Evolutionary conservation across 2,888 invertebrate genomes (phyloP), one percentile per base, ranked within the genome.

Genomic region (Tuta absoluta): DNA sequence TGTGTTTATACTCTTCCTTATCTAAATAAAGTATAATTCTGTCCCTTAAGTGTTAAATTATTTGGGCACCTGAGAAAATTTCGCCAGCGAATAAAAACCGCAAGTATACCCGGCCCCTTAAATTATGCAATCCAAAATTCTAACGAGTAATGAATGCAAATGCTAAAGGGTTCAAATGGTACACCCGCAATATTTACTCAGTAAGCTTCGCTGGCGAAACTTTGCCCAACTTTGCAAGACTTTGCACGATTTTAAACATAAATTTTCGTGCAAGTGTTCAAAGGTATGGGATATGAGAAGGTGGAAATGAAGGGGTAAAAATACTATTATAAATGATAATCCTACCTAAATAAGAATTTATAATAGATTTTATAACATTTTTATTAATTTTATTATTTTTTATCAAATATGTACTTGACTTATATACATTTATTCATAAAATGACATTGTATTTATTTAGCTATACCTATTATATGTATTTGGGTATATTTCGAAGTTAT

Each of bases 71-170:
- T 33, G 1, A 33, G 7, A 11, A 21, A 21, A 14, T 11, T 23
- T 12, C 23, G 10, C 5, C 8, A 12, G 58, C 19, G 37, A 8
- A 23, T 21, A 38, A 48, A 65, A 70, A 70, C 71, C 75, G 75
- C 76, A 64, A 69, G 79, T 81, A 73, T 78, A 74, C 66, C 57
- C 65, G 60, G 33, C 65, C 68, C 69, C 79, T 33, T 82, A 82
- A 83, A 87, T 86, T 82, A 85, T 81, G 78, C 79, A 75, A 81
- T 86, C 81, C 74, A 73, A 81, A 81, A 84, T 80, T 81, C 77
- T 82, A 84, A 85, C 81, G 81, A 69, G 79, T 82, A 85, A 86
- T 86, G 82, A 81, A 87, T 86, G 86, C 84, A 86, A 87, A 87
- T 86, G 78, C 78, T 72, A 79, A 84, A 81, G 81, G 86, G 81